Evolutionary conservation across 2,113 vertebrate species (phyloP), one percentile per base, ranked within the genome.

Genomic region (Caranx melampygus): DNA sequence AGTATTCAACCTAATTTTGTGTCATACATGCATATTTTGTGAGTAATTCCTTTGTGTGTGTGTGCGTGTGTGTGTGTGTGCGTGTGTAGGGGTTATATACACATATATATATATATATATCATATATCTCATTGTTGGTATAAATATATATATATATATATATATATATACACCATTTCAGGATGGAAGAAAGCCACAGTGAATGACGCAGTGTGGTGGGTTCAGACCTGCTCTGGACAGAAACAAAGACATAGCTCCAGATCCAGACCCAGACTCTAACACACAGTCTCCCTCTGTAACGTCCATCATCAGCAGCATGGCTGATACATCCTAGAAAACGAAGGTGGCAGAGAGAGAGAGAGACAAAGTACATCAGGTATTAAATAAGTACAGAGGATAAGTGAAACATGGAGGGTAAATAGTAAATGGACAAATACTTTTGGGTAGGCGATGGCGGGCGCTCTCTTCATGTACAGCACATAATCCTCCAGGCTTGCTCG

Each of bases 141-240:
- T 26, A 26, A 1, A 26, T 26, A 26, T 26, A 26, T 26, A 26
- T 26, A 26, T 26, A 26, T 26, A 26, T 26, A 26, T 26, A 26
- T 26, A 26, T 26, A 26, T 26, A 26, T 26, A 26, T 26, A 26
- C 26, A 34, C 5, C 15, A 64, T 15, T 42, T 31, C 15, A 20
- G 18, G 54, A 14, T 6, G 4, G 4, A 4, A 5, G 6, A 69
- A 16, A 59, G 7, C n/a, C 2, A 20, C 21, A 3, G 37, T 6
- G 37, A 34, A 20, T 45, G 49, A 59, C 14, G 59, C 14, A 58
- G 21, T 35, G 7, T 13, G 9, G 6, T 13, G 26, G 34, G 0
- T 45, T 2, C 94, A 92, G 85, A 99, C 97, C 97, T 93, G 97
- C 96, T 93, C 95, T 95, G 40, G 97, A 99, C 61, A 99, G 90